Evolutionary conservation across 2,797 vertebrate genomes (phyloP), one percentile per base, ranked within the genome.

Genomic region (Arnoldichthys spilopterus): DNA sequence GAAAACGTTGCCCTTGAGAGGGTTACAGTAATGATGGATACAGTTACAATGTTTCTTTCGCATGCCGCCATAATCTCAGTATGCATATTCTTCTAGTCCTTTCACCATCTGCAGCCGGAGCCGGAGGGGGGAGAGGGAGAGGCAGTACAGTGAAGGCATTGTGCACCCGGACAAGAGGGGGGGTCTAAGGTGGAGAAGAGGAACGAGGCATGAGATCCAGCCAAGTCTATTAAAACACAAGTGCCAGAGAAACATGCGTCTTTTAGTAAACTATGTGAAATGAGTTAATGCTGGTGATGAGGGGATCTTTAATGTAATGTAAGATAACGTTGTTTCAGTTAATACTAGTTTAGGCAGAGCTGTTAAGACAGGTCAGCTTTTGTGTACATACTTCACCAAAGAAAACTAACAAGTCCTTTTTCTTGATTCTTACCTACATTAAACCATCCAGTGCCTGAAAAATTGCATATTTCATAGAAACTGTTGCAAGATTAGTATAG

Each of bases 131-230:
- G 26, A 61, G 61, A 72, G 58, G 26, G 22, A 61, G 30, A 71
- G 51, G 74, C 71, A 82, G 74, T 82, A 85, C 80, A 85, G 80
- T 85, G 62, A 77, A 82, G 74, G 66, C 79, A 85, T 78, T 85
- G 83, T 85, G 74, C 77, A 47, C 11, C 78, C 67, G 68, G 80
- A 74, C 67, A 54, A 32, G 62, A 53, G 51, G 58, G 70, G 73
- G 72, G 58, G 64, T 76, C 69, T 62, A 22, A 84, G 67, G 54
- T 80, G 74, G 70, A 79, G 22, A 45, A 64, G 20, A 81, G 62
- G 64, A 63, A 75, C 56, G 47, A 53, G 49, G 59, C 54, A 81
- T 59, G 54, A 76, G 83, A 69, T 76, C 54, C 11, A 69, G 64
- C 72, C 72, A 80, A 53, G 45, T 54, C 43, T 24, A 79, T 61